These are phyloP conservation scores for Emmelina monodactyla DNA, from an alignment of 2,888 invertebrate species.

Conservation along the genomic window DNA sequence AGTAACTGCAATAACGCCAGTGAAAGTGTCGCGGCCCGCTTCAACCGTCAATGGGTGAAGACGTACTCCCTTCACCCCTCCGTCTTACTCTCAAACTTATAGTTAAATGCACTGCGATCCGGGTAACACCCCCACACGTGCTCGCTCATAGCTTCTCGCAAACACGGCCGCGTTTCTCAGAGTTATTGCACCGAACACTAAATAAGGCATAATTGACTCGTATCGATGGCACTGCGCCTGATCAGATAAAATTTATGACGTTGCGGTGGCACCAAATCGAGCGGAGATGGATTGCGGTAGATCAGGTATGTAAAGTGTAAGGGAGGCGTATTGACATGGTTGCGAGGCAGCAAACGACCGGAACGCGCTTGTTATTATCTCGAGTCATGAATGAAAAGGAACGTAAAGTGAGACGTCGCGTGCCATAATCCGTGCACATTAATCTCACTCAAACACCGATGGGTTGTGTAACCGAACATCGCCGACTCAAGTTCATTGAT, in stretches of 20 bases:
- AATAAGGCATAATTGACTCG: neutral
- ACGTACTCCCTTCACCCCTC: constrained; percentile 58
- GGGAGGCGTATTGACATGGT: constrained; percentile 22
- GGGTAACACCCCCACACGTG: neutral
- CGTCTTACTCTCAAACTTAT: constrained; percentile 57
- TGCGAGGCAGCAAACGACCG: constrained; percentile 43
- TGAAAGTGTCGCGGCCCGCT: constrained; percentile 65
- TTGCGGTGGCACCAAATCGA: constrained; percentile 9
- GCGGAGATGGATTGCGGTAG: constrained; percentile 14
- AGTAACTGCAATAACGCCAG: constrained; percentile 64
- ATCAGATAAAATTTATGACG: neutral
- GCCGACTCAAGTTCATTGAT: constrained; percentile 65
- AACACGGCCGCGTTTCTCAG: too few species aligned
- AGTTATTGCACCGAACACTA: neutral
- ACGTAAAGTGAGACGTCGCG: constrained; percentile 63
- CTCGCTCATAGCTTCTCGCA: neutral
- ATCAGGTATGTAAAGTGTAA: constrained; percentile 31
- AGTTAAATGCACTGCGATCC: constrained; percentile 42
- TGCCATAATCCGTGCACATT: constrained; percentile 64
- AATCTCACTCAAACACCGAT: constrained; percentile 64
- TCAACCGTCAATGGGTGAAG: constrained; percentile 66
- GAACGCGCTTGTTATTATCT: constrained; percentile 56
- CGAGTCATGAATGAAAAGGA: constrained; percentile 60
- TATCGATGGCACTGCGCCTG: neutral
- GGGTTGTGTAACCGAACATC: constrained; percentile 54